These are phyloP conservation scores for Neocrepidodera transversa DNA, from an alignment of 2,888 invertebrate genomes.

Conservation along the genomic window DNA sequence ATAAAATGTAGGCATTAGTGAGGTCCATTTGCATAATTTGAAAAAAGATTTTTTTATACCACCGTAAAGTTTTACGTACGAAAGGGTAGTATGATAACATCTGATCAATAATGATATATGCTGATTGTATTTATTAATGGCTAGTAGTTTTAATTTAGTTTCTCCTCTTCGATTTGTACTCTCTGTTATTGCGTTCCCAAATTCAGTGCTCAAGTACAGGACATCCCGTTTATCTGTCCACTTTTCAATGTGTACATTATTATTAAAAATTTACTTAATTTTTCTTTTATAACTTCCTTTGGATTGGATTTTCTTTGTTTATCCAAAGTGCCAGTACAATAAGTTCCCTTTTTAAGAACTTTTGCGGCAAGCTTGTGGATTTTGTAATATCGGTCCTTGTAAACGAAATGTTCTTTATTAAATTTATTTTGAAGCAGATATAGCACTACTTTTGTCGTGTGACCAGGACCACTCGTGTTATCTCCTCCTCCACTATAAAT, in stretches of 20 bases:
- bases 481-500: constrained; percentile 1
- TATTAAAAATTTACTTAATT: constrained; percentile 1
- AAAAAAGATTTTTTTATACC: constrained; percentile 14
- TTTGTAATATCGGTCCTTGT: neutral
- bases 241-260: neutral
- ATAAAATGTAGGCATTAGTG: neutral
- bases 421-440: too few relatives aligned
- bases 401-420: too few relatives aligned
- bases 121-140: neutral
- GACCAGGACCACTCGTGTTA: neutral
- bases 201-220: too few relatives aligned
- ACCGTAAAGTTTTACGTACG: constrained; percentile 4
- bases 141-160: neutral
- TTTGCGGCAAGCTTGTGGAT: neutral
- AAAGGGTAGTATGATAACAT: too few relatives aligned
- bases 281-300: neutral
- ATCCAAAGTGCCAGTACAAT: constrained; percentile 1
- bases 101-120: neutral
- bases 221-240: neutral
- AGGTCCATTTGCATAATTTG: constrained; percentile 1
- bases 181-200: too few relatives aligned
- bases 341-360: neutral
- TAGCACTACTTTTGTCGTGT: too few relatives aligned
- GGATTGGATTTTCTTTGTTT: neutral
- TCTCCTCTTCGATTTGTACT: constrained; percentile 1